Percentiles rank a stretch among this genome's conserved stretches.
Evolutionary conservation across 92 coral and sea anemone genomes (phyloP).

Genomic region (Chrysogorgia sp.): DNA sequence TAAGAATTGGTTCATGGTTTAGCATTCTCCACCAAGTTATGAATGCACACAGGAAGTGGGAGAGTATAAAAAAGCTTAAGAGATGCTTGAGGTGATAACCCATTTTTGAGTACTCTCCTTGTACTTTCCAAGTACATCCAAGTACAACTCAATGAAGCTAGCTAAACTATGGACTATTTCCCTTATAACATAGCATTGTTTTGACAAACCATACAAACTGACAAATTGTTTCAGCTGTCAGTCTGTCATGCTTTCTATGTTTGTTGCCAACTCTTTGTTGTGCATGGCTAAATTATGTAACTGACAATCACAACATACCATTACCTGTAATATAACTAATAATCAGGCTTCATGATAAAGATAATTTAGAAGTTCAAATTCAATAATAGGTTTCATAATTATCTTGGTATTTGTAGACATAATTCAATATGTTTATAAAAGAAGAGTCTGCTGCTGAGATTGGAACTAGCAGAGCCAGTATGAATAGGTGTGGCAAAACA

Average conservation of each 20-base stretch:
- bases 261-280: too few relatives aligned
- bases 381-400: conserved; percentile 1
- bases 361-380: neutral
- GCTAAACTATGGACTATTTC: too few relatives aligned
- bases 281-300: too few relatives aligned
- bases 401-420: neutral
- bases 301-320: too few relatives aligned
- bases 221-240: too few relatives aligned
- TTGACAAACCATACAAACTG: too few relatives aligned
- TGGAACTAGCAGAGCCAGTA: conserved; percentile 39
- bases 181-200: too few relatives aligned
- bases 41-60: neutral
- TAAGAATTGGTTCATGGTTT: neutral
- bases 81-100: neutral
- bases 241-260: too few relatives aligned
- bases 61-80: neutral
- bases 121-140: too few relatives aligned
- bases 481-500: conserved; percentile 39
- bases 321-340: too few relatives aligned
- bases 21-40: neutral
- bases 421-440: conserved; percentile 14
- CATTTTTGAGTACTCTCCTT: neutral
- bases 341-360: neutral
- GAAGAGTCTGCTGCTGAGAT: conserved; percentile 27
- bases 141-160: too few relatives aligned